Evolutionary conservation across 2,888 invertebrate genomes (phyloP).

Genomic region (Palloptera scutellata): DNA sequence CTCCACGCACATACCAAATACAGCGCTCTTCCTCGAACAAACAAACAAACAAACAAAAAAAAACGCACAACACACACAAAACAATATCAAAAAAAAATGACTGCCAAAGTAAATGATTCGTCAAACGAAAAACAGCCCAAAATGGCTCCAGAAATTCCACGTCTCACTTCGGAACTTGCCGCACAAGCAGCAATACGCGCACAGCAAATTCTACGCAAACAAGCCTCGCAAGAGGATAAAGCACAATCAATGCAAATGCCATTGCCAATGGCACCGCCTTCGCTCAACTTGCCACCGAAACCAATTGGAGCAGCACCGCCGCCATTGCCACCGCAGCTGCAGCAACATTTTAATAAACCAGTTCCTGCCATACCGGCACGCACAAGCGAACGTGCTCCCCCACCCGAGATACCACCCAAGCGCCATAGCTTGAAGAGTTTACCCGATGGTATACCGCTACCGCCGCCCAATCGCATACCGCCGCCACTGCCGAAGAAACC

Average conservation of each 20-base stretch:
- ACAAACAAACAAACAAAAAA: neutral
- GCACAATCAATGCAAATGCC: conserved; percentile 11
- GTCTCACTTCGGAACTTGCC: conserved; percentile 62
- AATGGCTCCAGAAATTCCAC: conserved; percentile 61
- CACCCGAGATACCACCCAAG: conserved; percentile 64
- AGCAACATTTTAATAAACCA: conserved; percentile 43
- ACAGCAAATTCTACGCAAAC: conserved; percentile 60
- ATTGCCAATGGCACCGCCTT: conserved; percentile 8
- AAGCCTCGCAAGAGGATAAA: conserved; percentile 52
- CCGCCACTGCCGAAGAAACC: conserved; percentile 63
- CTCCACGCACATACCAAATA: conserved; percentile 1
- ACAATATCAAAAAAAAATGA: conserved; percentile 41
- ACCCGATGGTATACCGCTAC: conserved; percentile 57
- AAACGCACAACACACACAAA: conserved; percentile 26
- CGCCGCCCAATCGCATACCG: conserved; percentile 59
- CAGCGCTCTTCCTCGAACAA: conserved; percentile 1
- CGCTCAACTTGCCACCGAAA: conserved; percentile 42
- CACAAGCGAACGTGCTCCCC: conserved; percentile 56
- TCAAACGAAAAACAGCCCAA: conserved; percentile 49
- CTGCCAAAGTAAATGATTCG: conserved; percentile 51
- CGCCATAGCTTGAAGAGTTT: conserved; percentile 60
- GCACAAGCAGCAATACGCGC: conserved; percentile 62
- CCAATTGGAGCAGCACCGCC: conserved; percentile 47
- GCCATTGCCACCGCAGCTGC: conserved; percentile 46
- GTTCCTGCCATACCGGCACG: conserved; percentile 64